phyloP scores from a whole-genome alignment of 1,140 invertebrate species.

The Zaprionus ghesquierei region DNA sequence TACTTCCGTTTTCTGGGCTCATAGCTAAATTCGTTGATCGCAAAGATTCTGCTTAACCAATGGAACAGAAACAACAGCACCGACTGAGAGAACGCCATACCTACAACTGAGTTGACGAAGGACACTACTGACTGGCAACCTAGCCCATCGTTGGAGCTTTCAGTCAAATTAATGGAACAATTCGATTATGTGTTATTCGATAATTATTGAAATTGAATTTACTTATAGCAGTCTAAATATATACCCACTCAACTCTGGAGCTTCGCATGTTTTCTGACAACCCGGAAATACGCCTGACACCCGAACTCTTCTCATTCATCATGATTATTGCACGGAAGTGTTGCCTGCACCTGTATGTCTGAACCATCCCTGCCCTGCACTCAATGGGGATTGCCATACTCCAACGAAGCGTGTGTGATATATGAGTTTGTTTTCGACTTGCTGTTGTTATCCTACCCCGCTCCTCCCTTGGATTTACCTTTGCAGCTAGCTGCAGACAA shows the following conservation, averaged over 20 bases:
- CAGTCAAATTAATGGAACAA: too few relatives aligned
- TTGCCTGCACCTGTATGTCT: neutral
- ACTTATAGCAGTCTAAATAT: too few relatives aligned
- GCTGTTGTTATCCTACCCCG: neutral
- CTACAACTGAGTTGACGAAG: neutral
- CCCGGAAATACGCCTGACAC: neutral
- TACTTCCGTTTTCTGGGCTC: neutral
- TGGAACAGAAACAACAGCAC: neutral
- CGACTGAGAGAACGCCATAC: neutral
- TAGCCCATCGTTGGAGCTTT: neutral
- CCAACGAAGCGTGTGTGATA: slow-evolving; percentile 46
- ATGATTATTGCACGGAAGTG: neutral
- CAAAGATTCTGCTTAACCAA: neutral
- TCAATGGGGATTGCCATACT: neutral
- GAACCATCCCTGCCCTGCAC: neutral
- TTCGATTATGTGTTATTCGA: too few relatives aligned
- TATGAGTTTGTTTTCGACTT: slow-evolving; percentile 47
- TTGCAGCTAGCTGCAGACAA: too few relatives aligned
- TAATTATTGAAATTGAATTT: too few relatives aligned
- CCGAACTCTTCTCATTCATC: slow-evolving; percentile 23
- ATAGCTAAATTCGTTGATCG: neutral
- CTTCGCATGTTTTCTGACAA: neutral
- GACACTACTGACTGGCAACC: too few relatives aligned
- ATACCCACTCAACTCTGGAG: too few relatives aligned
- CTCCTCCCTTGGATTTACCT: neutral